Conservation (phyloP, 2,888 invertebrate genomes). For the Acleris literana region DNA sequence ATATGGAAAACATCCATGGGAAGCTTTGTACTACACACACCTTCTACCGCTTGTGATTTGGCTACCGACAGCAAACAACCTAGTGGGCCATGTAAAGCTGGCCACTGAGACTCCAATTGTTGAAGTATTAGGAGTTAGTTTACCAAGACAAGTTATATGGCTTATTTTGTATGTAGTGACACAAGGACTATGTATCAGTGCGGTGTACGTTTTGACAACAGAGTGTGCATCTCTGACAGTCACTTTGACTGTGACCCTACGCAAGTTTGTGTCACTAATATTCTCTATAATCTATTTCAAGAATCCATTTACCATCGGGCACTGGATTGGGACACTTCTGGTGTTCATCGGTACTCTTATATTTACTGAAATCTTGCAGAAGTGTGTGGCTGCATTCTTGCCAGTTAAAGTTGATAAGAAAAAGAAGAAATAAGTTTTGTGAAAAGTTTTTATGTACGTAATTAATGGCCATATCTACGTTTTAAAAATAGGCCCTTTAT, state of each 20-base stretch:
- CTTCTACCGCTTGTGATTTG: slow-evolving; percentile 95
- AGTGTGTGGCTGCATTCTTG: slow-evolving; percentile 63
- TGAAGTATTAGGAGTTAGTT: slow-evolving; percentile 82
- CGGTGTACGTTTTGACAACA: slow-evolving; percentile 96
- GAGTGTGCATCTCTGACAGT: slow-evolving; percentile 97
- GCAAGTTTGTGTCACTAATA: slow-evolving; percentile 97
- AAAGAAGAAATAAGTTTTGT: slow-evolving; percentile 56
- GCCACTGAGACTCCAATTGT: slow-evolving; percentile 87
- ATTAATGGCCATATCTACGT: too few species aligned
- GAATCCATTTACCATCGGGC: slow-evolving; percentile 95
- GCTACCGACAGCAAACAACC: slow-evolving; percentile 89
- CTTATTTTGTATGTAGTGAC: slow-evolving; percentile 92
- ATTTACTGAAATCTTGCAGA: slow-evolving; percentile 91
- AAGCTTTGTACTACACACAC: slow-evolving; percentile 95
- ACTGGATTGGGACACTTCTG: slow-evolving; percentile 95
- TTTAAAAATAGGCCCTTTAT: too few species aligned
- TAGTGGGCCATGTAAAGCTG: slow-evolving; percentile 89
- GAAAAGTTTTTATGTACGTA: background rate
- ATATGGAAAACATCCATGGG: slow-evolving; percentile 96
- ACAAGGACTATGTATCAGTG: slow-evolving; percentile 96
- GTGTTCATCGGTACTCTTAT: slow-evolving; percentile 97
- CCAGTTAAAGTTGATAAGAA: slow-evolving; percentile 57
- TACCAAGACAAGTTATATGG: slow-evolving; percentile 91
- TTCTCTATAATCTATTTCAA: slow-evolving; percentile 97
- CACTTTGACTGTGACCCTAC: slow-evolving; percentile 96